A percentile compares a stretch with the other conserved stretches of the same genome.
Conservation (phyloP, 2,797 vertebrate species). For the Xerus rutilus region DNA sequence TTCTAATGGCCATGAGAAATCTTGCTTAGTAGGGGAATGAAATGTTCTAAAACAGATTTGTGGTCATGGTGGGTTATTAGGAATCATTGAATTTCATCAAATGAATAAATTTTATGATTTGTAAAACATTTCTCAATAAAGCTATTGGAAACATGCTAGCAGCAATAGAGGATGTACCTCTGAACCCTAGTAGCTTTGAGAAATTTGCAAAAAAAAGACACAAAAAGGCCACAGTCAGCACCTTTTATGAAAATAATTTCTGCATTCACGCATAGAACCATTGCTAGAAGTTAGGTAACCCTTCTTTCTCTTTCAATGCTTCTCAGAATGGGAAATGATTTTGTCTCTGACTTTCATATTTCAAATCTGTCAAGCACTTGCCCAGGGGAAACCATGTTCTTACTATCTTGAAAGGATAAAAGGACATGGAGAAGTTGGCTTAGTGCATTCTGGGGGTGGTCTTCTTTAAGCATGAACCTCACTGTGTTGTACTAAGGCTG, state of each 20-base stretch:
- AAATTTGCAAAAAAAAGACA: not conserved
- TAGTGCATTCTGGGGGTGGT: not conserved
- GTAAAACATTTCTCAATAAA: not conserved
- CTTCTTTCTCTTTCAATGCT: not conserved
- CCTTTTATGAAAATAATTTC: not conserved
- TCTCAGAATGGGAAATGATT: slow-evolving; percentile 5
- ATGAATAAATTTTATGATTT: not conserved
- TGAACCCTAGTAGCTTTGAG: not conserved
- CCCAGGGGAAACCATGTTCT: not conserved
- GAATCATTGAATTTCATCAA: not conserved
- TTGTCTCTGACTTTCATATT: slow-evolving; percentile 17
- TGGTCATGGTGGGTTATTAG: not conserved
- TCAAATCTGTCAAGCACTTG: not conserved
- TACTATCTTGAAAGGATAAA: not conserved
- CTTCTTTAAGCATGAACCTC: not conserved
- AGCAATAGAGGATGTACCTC: not conserved
- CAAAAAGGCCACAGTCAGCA: not conserved
- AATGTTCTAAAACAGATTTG: slow-evolving; percentile 2
- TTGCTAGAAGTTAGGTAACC: not conserved
- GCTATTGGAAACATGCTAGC: not conserved
- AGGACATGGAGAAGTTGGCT: not conserved
- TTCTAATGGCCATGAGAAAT: not conserved
- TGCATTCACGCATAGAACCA: not conserved
- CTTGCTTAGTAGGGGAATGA: not conserved
- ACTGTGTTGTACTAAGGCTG: not conserved